Base-by-base conservation (phyloP, 1,140 invertebrate species). In the Stratiolaelaps scimitus region DNA sequence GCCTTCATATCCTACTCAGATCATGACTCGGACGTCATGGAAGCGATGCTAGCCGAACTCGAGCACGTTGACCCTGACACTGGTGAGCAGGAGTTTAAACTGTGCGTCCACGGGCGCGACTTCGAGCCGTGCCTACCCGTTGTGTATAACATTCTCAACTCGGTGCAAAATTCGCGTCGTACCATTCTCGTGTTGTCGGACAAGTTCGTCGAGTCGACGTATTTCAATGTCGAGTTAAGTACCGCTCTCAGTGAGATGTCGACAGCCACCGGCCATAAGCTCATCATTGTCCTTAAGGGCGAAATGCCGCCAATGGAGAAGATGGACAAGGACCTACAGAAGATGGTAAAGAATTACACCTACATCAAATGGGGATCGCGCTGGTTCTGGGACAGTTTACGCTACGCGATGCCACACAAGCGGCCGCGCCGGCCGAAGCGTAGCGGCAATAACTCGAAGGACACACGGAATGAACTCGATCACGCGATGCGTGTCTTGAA, bases 141-240 rank as follows among this genome's bases (percentile, higher is more conserved):
- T 46, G 83, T 85, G 40, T 89, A 93, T 72, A 91, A 89, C 34
- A 91, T 93, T 71, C 83, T 88, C 64, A 85, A 91, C 74, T 88
- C 87, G 15, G 87, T 91, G 0, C 87, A 92, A 73, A 85, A 86
- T 30, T 91, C 88, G 65, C 79, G 85, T 65, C 81, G 89, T 65
- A 92, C 89, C 15, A 88, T 93, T 48, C 85, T 93, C 80, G 83
- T 94, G 66, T 79, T 93, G 13, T 92, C 89, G 43, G 86, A 90
- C 73, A 89, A 90, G 75, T 93, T 92, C 73, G 85, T 93, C 69
- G 87, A 88, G 75, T 90, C 87, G 4, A 88, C 92, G 73, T 94
- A 90, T 90, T 87, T 86, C 71, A 81, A 87, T 20, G 87, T 87
- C 72, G 89, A 93, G 72, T 89, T 92, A 72, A 80, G 82, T 64